A percentile compares a stretch with the other conserved stretches of the same genome.
phyloP scores from a whole-genome alignment of 2,113 vertebrate species.

The Psettodes erumei region DNA sequence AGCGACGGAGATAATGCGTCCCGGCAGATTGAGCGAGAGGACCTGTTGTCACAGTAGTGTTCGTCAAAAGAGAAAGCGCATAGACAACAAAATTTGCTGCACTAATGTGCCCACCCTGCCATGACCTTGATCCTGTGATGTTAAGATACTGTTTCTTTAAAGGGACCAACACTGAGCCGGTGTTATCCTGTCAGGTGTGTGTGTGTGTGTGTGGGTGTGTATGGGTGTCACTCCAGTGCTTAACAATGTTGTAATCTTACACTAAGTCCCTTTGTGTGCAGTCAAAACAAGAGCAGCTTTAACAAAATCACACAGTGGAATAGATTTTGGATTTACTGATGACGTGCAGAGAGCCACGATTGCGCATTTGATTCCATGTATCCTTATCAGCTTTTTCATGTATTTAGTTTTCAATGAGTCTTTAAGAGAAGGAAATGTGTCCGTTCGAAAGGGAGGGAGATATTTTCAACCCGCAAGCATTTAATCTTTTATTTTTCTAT shows the following conservation, averaged over 20 bases:
- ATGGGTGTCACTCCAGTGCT: not conserved
- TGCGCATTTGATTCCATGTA: conserved; percentile 14
- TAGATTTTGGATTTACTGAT: conserved; percentile 52
- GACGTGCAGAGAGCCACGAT: conserved; percentile 8
- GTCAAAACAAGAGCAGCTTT: conserved; percentile 40
- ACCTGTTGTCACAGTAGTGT: conserved; percentile 69
- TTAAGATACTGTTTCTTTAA: conserved; percentile 35
- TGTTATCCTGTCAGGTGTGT: conserved; percentile 57
- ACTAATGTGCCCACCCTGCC: conserved; percentile 33
- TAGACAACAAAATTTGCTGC: conserved; percentile 28
- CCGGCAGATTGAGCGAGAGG: conserved; percentile 51
- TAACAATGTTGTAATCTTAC: conserved; percentile 42
- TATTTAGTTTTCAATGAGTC: conserved; percentile 26
- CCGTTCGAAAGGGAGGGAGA: too few species aligned
- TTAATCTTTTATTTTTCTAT: conserved; percentile 84
- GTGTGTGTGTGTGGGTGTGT: conserved; percentile 23
- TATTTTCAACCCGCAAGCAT: conserved; percentile 67
- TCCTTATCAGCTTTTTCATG: conserved; percentile 44
- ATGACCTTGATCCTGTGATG: conserved; percentile 70
- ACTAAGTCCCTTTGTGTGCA: conserved; percentile 39
- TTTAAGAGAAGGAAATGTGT: conserved; percentile 32
- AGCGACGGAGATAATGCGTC: conserved; percentile 29
- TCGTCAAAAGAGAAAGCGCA: conserved; percentile 35
- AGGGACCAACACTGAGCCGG: conserved; percentile 30
- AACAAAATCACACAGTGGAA: conserved; percentile 28